phyloP scores from a whole-genome alignment of 2,113 vertebrate species.

The Drymodes brunneopygia region DNA sequence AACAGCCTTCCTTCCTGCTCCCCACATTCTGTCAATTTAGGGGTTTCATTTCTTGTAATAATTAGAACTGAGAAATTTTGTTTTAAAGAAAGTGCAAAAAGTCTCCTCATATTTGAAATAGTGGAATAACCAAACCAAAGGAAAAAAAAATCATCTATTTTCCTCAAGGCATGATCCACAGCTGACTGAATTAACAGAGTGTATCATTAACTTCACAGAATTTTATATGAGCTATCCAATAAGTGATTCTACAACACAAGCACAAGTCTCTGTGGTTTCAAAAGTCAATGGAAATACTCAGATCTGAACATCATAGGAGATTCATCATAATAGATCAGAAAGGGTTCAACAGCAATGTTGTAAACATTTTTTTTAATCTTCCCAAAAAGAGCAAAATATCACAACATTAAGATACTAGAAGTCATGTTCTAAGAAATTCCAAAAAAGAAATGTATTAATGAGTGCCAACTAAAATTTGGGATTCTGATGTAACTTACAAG shows the following conservation, averaged over 20 bases:
- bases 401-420: not conserved
- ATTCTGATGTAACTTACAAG: not conserved
- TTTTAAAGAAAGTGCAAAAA: not conserved
- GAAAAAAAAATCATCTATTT: not conserved
- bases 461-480: not conserved
- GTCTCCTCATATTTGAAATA: not conserved
- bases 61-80: not conserved
- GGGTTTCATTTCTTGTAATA: not conserved
- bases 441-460: not conserved
- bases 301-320: not conserved
- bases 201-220: not conserved
- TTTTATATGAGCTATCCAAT: not conserved
- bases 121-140: not conserved
- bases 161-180: not conserved
- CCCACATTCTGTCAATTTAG: not conserved
- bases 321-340: not conserved
- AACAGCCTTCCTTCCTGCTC: not conserved
- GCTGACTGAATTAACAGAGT: not conserved
- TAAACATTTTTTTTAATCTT: not conserved
- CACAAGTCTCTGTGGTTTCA: not conserved
- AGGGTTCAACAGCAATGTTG: not conserved
- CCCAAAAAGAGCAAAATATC: not conserved
- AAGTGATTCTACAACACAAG: not conserved
- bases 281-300: not conserved
- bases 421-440: not conserved